Evolutionary conservation across 2,888 invertebrate genomes (phyloP), one percentile per base, ranked within the genome.

Genomic region (Acanthopleura granulata): DNA sequence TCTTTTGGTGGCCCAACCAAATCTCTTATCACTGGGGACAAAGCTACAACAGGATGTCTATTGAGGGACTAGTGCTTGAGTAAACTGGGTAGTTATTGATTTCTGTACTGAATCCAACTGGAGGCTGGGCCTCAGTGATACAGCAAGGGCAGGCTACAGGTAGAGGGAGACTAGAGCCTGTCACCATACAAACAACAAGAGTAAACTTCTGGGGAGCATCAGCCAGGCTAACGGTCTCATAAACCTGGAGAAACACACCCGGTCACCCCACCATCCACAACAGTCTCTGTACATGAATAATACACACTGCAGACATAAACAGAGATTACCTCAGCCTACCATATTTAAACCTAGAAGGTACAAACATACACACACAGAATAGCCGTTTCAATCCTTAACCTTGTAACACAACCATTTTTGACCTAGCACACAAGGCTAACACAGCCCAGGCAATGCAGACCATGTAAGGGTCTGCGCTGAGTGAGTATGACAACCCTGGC

Each of bases 1-100:
- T 57, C 57, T 57, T 57, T 57, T 57, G 22, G 57, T 57, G 57
- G 57, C 18, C n/a, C 18, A 57, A 57, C 57, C 57, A 57, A 57
- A 57, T 57, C 57, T 57, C n/a, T 18, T 18, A 57, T 57, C n/a
- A 57, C 27, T 27, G 29, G 29, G 22, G 66, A 66, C 66, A 66
- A 22, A 22, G 66, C 22, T 66, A 66, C 22, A 22, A 66, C 27
- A 66, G 66, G 66, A 66, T 27, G 29, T 66, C 66, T 27, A 66
- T 66, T 66, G 66, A 66, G 25, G 66, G 66, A 66, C 22, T 22
- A 66, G 18, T 57, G n/a, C n/a, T 57, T 18, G 66, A 66, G 66
- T 66, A 66, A 66, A 66, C 66, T 16, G 66, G 29, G 66, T 27
- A 66, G 66, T 66, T 66, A 66, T 66, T 66, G 66, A 66, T 66